phyloP scores from a whole-genome alignment of 2,797 vertebrate species.

The Coendou prehensilis region DNA sequence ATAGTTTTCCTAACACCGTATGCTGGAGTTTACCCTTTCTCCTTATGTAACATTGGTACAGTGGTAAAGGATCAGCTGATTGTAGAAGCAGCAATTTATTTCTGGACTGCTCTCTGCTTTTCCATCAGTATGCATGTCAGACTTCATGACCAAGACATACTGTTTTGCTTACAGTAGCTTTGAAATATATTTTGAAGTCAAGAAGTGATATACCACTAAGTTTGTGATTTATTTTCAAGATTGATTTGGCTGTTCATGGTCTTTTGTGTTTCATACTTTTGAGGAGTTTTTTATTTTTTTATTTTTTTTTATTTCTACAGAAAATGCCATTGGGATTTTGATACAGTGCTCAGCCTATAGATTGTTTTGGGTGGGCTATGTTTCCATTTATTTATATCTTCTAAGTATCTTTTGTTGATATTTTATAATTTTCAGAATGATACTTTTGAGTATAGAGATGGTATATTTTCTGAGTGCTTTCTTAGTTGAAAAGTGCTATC shows the following conservation, averaged over 20 bases:
- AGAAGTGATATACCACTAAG: not conserved
- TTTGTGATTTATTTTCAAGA: not conserved
- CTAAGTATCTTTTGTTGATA: not conserved
- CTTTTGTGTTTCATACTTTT: not conserved
- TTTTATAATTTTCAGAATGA: not conserved
- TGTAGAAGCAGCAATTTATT: not conserved
- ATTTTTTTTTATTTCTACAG: not conserved
- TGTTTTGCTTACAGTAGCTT: not conserved
- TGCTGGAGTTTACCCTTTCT: not conserved
- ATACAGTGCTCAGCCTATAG: not conserved
- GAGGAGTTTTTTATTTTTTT: not conserved
- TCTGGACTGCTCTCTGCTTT: not conserved
- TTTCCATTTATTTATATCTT: not conserved
- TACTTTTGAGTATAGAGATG: not conserved
- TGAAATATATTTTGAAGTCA: not conserved
- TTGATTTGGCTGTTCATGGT: not conserved
- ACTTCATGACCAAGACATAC: not conserved
- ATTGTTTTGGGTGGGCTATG: not conserved
- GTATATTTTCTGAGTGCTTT: not conserved
- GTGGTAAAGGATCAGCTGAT: not conserved
- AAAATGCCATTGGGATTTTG: not conserved
- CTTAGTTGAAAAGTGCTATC: not conserved
- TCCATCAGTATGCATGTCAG: not conserved
- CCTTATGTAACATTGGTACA: not conserved
- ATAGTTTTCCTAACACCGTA: not conserved